phyloP scores from a whole-genome alignment of 2,888 invertebrate species.

The Mesoligia furuncula region DNA sequence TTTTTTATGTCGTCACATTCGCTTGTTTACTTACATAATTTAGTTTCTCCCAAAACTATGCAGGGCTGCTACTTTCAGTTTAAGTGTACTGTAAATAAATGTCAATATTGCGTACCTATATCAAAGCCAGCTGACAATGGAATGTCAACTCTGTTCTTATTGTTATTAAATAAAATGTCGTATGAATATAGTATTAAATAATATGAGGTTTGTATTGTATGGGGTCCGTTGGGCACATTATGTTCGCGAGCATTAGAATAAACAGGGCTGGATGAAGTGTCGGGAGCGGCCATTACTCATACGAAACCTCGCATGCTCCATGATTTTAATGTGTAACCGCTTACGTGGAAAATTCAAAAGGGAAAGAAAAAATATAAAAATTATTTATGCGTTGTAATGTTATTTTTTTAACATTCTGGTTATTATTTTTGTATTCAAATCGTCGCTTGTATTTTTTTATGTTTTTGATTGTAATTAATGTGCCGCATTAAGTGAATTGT shows the following conservation, averaged over 20 bases:
- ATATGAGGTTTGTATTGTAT: conserved; percentile 44
- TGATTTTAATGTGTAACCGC: conserved; percentile 75
- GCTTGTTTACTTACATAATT: conserved; percentile 15
- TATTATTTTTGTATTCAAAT: conserved; percentile 64
- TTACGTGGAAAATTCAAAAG: conserved; percentile 74
- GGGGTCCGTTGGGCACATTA: conserved; percentile 62
- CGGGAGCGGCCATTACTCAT: conserved; percentile 77
- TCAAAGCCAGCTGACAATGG: conserved; percentile 4
- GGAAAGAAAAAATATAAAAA: conserved; percentile 62
- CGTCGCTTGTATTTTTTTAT: conserved; percentile 48
- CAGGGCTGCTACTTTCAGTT: conserved; percentile 24
- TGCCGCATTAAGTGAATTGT: conserved; percentile 36
- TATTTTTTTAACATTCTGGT: conserved; percentile 46
- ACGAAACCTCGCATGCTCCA: conserved; percentile 70
- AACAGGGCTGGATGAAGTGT: conserved; percentile 75
- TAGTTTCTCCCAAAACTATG: conserved; percentile 13
- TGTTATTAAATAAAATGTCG: conserved; percentile 50
- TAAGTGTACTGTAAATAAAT: conserved; percentile 38
- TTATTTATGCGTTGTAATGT: conserved; percentile 59
- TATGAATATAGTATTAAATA: conserved; percentile 37
- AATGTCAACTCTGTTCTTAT: conserved; percentile 52
- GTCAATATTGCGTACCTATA: conserved; percentile 16
- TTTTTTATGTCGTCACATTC: background rate
- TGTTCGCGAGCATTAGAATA: conserved; percentile 71
- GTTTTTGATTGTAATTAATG: conserved; percentile 49